Evolutionary conservation across 2,888 invertebrate species (phyloP).

Genomic region (Papilio demoleus): DNA sequence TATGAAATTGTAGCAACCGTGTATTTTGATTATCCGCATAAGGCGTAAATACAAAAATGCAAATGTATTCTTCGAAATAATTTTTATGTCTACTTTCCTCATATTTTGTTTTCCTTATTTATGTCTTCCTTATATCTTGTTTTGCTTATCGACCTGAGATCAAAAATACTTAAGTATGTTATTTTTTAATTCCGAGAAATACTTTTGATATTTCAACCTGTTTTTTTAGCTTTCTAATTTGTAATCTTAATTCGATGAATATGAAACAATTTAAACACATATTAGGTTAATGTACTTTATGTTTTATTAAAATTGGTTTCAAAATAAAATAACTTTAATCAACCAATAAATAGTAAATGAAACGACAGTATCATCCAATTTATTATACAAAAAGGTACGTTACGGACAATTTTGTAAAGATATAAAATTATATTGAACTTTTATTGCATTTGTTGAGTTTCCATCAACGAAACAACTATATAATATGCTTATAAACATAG

Average conservation of each 20-base stretch:
- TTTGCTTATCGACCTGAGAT: background rate
- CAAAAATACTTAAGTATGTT: background rate
- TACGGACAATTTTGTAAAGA: constrained; percentile 13
- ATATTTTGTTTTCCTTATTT: background rate
- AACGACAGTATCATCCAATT: background rate
- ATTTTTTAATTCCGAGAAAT: background rate
- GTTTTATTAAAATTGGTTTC: no score
- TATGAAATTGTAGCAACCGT: no score
- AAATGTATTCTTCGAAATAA: background rate
- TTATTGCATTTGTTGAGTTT: background rate
- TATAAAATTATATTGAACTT: constrained; percentile 21
- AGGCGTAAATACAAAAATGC: no score
- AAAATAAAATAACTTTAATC: background rate
- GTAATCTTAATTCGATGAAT: no score
- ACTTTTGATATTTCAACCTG: background rate
- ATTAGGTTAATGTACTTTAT: no score
- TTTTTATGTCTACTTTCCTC: background rate
- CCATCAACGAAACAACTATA: background rate
- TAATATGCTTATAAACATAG: no score
- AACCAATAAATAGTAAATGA: background rate
- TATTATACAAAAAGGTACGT: constrained; percentile 6
- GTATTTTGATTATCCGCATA: no score
- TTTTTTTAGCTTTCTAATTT: background rate
- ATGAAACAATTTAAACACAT: no score
- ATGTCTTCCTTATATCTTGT: background rate